These are phyloP conservation scores for Dendrolimus pini DNA, from an alignment of 2,888 invertebrate genomes.

Conservation along the genomic window DNA sequence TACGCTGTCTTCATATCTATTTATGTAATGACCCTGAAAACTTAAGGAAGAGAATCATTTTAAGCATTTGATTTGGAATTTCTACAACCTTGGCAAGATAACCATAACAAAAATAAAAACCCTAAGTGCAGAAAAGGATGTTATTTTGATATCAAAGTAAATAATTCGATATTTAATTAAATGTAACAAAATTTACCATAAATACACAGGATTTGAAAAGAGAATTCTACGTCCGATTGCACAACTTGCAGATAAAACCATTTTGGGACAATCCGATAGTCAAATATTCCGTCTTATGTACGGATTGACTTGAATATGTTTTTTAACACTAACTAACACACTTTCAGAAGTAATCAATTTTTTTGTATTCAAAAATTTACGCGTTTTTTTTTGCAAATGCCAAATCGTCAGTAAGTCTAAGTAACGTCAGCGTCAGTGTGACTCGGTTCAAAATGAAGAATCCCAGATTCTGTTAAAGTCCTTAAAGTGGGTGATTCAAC, in stretches of 20 bases:
- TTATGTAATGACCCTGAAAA: slow-evolving; percentile 73
- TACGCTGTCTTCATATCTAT: slow-evolving; percentile 40
- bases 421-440: too few relatives aligned
- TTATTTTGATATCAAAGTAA: neutral
- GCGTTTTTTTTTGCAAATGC: too few relatives aligned
- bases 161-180: neutral
- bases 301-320: too few relatives aligned
- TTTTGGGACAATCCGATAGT: slow-evolving; percentile 18
- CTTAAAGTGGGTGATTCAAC: too few relatives aligned
- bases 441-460: too few relatives aligned
- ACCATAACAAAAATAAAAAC: neutral
- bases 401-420: too few relatives aligned
- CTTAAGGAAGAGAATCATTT: slow-evolving; percentile 34
- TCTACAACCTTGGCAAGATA: neutral
- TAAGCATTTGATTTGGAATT: slow-evolving; percentile 2
- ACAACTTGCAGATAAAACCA: slow-evolving; percentile 37
- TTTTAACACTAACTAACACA: too few relatives aligned
- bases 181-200: slow-evolving; percentile 24
- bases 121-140: neutral
- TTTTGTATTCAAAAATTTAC: too few relatives aligned
- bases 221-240: slow-evolving; percentile 23
- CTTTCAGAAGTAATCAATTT: too few relatives aligned
- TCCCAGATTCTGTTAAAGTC: too few relatives aligned
- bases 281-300: neutral
- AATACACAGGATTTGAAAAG: slow-evolving; percentile 25